Conservation (phyloP, 92 coral and sea anemone species). For the Anthopleura xanthogrammica region DNA sequence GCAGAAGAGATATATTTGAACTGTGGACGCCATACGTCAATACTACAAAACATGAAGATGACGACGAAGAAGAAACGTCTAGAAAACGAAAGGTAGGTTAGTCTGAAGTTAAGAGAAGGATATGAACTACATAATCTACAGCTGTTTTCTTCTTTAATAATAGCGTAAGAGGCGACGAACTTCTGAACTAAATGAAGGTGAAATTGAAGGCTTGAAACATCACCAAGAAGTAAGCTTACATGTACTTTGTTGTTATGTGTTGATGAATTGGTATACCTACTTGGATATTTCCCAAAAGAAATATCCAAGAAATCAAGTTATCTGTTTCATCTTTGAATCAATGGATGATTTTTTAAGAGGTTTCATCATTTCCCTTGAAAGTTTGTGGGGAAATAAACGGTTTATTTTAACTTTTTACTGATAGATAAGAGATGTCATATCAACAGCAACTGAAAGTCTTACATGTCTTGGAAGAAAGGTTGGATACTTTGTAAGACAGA, state of each 20-base stretch:
- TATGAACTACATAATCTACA: background rate
- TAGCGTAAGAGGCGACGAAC: slow-evolving; percentile 47
- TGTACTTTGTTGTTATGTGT: too few relatives aligned
- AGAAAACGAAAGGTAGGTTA: background rate
- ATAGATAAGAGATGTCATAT: slow-evolving; percentile 11
- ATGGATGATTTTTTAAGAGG: too few relatives aligned
- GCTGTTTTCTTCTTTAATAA: background rate
- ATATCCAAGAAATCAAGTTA: too few relatives aligned
- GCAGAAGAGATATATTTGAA: slow-evolving; percentile 58
- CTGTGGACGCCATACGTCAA: slow-evolving; percentile 65
- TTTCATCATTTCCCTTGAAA: background rate
- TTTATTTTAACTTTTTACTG: background rate
- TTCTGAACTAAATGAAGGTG: slow-evolving; percentile 47
- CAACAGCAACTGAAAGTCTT: slow-evolving; percentile 11
- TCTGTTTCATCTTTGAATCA: too few relatives aligned
- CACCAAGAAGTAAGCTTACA: slow-evolving; percentile 44
- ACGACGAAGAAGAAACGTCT: slow-evolving; percentile 23
- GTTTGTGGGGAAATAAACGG: background rate
- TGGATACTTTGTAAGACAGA: slow-evolving; percentile 13
- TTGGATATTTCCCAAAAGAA: too few relatives aligned
- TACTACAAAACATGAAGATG: background rate
- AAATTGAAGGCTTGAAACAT: slow-evolving; percentile 44
- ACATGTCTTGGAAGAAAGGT: slow-evolving; percentile 9
- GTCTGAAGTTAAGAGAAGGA: background rate
- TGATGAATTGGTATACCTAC: too few relatives aligned